Evolutionary conservation across 1,140 invertebrate species (phyloP).

Genomic region (Tenebrio molitor): DNA sequence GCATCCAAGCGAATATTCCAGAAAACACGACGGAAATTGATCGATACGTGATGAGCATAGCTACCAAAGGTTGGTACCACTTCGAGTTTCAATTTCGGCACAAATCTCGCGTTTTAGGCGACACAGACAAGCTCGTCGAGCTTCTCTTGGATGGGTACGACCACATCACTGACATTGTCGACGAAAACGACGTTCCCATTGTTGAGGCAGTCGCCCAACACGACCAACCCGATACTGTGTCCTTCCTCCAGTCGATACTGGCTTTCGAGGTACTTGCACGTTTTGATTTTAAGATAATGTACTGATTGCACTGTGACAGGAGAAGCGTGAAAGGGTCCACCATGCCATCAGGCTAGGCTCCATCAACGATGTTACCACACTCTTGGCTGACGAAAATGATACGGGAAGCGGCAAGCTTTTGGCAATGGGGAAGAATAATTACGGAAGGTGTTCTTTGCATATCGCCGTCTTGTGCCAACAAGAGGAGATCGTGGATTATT

Average conservation of each 20-base stretch:
- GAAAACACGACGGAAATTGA: slow-evolving; percentile 89
- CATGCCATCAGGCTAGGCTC: slow-evolving; percentile 79
- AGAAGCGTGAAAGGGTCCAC: slow-evolving; percentile 82
- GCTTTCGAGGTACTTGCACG: slow-evolving; percentile 77
- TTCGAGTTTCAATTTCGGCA: slow-evolving; percentile 15
- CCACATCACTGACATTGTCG: slow-evolving; percentile 84
- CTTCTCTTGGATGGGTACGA: slow-evolving; percentile 88
- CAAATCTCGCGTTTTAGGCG: slow-evolving; percentile 71
- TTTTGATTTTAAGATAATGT: not conserved
- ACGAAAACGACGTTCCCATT: slow-evolving; percentile 77
- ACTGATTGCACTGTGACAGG: slow-evolving; percentile 65
- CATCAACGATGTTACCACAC: slow-evolving; percentile 71
- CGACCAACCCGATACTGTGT: slow-evolving; percentile 74
- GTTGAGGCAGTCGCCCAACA: slow-evolving; percentile 76
- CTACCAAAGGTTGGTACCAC: slow-evolving; percentile 74
- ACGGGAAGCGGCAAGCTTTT: slow-evolving; percentile 75
- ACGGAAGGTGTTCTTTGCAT: slow-evolving; percentile 81
- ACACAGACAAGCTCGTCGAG: slow-evolving; percentile 82
- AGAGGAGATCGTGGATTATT: slow-evolving; percentile 80
- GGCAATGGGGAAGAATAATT: slow-evolving; percentile 81
- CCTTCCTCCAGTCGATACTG: slow-evolving; percentile 76
- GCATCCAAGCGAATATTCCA: slow-evolving; percentile 79
- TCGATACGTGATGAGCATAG: slow-evolving; percentile 81
- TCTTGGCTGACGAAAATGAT: slow-evolving; percentile 72
- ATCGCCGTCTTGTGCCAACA: slow-evolving; percentile 86